phyloP scores from a whole-genome alignment of 1,140 invertebrate species.

The Cyrtorhinus lividipennis region DNA sequence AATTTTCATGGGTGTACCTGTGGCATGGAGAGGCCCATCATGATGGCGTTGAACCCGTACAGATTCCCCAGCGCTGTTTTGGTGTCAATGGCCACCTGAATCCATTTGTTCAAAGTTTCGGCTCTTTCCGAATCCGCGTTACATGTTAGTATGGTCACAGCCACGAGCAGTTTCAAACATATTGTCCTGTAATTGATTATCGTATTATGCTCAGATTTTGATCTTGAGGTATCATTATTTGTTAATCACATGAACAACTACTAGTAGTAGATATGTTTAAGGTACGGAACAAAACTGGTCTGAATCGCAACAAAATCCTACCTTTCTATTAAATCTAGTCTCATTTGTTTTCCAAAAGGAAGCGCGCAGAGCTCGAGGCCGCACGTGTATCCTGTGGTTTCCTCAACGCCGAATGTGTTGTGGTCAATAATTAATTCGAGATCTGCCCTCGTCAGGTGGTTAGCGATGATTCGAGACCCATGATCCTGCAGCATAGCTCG shows the following conservation, averaged over 20 bases:
- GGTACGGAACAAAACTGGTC: no score
- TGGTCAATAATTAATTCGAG: slow-evolving; percentile 30
- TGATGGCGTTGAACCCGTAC: slow-evolving; percentile 77
- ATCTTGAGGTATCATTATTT: no score
- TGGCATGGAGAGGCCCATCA: slow-evolving; percentile 71
- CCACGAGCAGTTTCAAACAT: slow-evolving; percentile 73
- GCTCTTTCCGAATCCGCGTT: slow-evolving; percentile 61
- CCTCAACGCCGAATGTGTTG: slow-evolving; percentile 26
- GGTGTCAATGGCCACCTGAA: slow-evolving; percentile 76
- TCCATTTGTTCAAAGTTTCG: slow-evolving; percentile 80
- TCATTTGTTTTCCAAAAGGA: slow-evolving; percentile 65
- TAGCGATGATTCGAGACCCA: slow-evolving; percentile 63
- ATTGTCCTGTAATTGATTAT: slow-evolving; percentile 57
- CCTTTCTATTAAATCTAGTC: slow-evolving; percentile 77
- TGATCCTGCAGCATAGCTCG: slow-evolving; percentile 61
- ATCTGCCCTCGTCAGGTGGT: slow-evolving; percentile 73
- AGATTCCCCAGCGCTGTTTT: slow-evolving; percentile 83
- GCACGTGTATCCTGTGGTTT: slow-evolving; percentile 41
- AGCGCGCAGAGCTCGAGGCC: slow-evolving; percentile 70
- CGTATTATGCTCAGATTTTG: no score
- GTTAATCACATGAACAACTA: no score
- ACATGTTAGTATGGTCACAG: slow-evolving; percentile 72
- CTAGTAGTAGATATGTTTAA: no score
- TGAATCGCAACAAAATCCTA: no score
- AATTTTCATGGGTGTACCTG: slow-evolving; percentile 41